Evolutionary conservation across 2,113 vertebrate species (phyloP), one percentile per base, ranked within the genome.

Genomic region (Dascyllus trimaculatus): DNA sequence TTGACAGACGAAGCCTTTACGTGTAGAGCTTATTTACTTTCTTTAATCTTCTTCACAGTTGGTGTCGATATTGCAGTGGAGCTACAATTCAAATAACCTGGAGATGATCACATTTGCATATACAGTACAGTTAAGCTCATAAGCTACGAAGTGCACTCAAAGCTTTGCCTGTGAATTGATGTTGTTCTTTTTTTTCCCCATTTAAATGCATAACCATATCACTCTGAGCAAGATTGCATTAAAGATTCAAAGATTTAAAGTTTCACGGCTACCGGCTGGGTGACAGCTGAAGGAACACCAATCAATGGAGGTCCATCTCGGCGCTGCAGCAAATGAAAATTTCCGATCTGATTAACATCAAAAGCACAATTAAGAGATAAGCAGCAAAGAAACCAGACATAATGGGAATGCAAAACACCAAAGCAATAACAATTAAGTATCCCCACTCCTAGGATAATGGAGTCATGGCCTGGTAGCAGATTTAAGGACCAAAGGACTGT

Each of bases 311-410:
- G 90, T 86, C 66, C 86, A 69, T 93, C 85, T 80, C 25, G 26
- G 25, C 54, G 11, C 51, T 77, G 71, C n/a, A 26, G 63, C 69
- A 86, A 95, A 93, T 78, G 80, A 87, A 93, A 91, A 87, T 85
- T 82, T 92, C 81, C 73, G 63, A 92, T 91, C 61, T 26, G 88
- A 93, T 77, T 86, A 88, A 73, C 77, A 93, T 90, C 81, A 89
- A 87, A 90, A 93, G 82, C 80, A 92, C 92, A 89, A 94, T 94
- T 94, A 93, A 85, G 70, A 87, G 88, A 93, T 93, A 91, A 90
- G 81, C 82, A 69, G 84, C 71, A 90, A 82, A 85, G 76, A 93
- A 94, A 70, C 68, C 53, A 76, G 81, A 84, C 80, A 79, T 70
- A 88, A 92, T 89, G 82, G 65, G 83, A 91, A 93, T 88, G 67